Evolutionary conservation across 35 echinoderm and acorn worm species (phyloP), one percentile per base, ranked within the genome.

Genomic region (Apostichopus japonicus): DNA sequence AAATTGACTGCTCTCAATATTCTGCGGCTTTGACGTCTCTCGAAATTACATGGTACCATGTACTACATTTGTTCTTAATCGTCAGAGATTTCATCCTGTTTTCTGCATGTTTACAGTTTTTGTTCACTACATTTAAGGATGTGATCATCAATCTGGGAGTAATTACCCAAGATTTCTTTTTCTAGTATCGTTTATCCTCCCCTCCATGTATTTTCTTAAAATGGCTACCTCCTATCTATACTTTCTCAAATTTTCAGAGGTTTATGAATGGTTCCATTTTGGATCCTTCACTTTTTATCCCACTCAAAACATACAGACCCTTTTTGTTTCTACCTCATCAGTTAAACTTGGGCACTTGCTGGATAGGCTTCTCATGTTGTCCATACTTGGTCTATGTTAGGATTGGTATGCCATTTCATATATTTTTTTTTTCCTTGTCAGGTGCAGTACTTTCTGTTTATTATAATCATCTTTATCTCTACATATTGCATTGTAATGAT

Each of bases 241-340:
- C 81, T 84, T 53, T 84, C 81, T 84, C 81, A 84, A 84, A 55
- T 57, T 58, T 57, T 84, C 81, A 84, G 81, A 84, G 54, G 23
- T 84, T 59, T 84, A 84, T 84, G 57, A 84, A 6, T n/a, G 53
- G 9, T 23, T 84, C 55, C 6, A 10, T 73, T 73, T 73, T 75
- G 16, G 16, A 21, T 15, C 21, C 71, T 3, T 75, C 17, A 19
- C 7, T 14, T 23, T 75, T 75, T 75, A 75, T 19, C 16, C 6
- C 4, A 58, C 53, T 84, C 53, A 6, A 6, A 10, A 51, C 5
- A 84, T 19, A 55, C 81, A 62, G 13, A 55, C 80, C 80, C 78
- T 33, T 57, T 84, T 19, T 56, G 56, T 57, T 83, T 83, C 80
- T 84, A 84, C 80, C 80, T 84, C 80, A 84, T 56, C 54, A 84